A percentile compares a stretch with the other conserved stretches of the same genome.
phyloP scores from a whole-genome alignment of 2,888 invertebrate species.

The Brachyptera putata region DNA sequence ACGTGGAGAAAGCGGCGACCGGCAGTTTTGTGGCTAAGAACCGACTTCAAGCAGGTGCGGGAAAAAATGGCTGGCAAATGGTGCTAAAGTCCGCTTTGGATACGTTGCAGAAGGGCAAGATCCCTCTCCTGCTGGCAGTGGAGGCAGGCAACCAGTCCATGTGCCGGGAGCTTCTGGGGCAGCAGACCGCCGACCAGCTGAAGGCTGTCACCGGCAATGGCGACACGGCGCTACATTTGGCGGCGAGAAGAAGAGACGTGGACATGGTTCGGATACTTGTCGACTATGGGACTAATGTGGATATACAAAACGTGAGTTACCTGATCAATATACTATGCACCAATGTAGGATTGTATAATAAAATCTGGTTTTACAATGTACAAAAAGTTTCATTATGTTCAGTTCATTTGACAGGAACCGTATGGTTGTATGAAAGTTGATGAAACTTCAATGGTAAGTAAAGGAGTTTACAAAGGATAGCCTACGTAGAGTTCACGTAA shows the following conservation, averaged over 20 bases:
- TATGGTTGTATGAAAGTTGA: too few relatives aligned
- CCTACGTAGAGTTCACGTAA: too few relatives aligned
- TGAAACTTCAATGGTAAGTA: too few relatives aligned
- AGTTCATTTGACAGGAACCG: too few relatives aligned
- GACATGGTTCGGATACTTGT: conserved; percentile 90
- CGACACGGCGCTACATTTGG: conserved; percentile 92
- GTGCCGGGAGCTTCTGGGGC: conserved; percentile 86
- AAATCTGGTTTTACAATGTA: not conserved
- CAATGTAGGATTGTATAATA: too few relatives aligned
- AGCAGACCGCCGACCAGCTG: conserved; percentile 83
- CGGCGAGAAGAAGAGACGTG: conserved; percentile 86
- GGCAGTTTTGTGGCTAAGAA: conserved; percentile 38
- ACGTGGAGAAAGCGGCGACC: conserved; percentile 17
- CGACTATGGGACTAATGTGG: conserved; percentile 88
- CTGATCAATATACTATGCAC: too few relatives aligned
- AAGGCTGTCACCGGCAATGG: conserved; percentile 79
- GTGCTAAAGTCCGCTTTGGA: conserved; percentile 30
- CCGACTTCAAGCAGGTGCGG: conserved; percentile 38
- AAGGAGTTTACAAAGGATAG: too few relatives aligned
- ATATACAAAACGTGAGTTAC: conserved; percentile 80
- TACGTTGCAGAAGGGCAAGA: conserved; percentile 77
- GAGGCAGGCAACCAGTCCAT: conserved; percentile 95
- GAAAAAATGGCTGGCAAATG: conserved; percentile 32
- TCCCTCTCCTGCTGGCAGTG: conserved; percentile 88
- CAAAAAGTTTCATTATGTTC: too few relatives aligned